Base-by-base conservation (phyloP, 2,797 vertebrate species). In the Agapornis canus region DNA sequence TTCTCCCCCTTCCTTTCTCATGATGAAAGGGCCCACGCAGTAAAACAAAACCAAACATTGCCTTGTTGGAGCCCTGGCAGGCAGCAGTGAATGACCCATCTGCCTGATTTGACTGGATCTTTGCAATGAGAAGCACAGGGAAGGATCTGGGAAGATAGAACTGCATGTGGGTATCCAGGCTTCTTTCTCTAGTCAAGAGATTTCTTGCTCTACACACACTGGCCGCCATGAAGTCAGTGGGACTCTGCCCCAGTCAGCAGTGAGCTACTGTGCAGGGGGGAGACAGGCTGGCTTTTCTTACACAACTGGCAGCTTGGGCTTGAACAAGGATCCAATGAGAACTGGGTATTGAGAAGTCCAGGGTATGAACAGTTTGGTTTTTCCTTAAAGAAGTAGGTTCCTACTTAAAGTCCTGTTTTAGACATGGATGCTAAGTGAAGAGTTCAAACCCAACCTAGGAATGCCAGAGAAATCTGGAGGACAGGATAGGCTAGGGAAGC, bases 191-290 rank as follows among this genome's bases (percentile, higher is more conserved):
- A 25, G 18, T 13, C 23, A 17, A 21, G 25, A 15, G 61, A 12
- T 26, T 48, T 60, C 29, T 42, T 4, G 5, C 9, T n/a, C 6
- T 9, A 1, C 0, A 5, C 7, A 3, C 0, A 1, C 40, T 18
- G 20, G 48, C 27, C 52, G 49, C 18, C 42, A n/a, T 9, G 4
- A 26, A 54, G 64, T 1, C 19, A 40, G 32, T n/a, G n/a, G n/a
- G 70, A 27, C 31, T 37, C 31, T 37, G 29, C 13, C 65, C 7
- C 27, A 6, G 31, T 5, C 27, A 12, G 27, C n/a, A 32, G 43
- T 3, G 17, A 56, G n/a, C 54, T 56, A 31, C 31, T 22, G 31
- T 32, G 14, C 14, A 20, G 37, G 9, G 32, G 10, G 26, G 23
- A 37, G 31, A 11, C 23, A 12, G 48, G 10, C 25, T 13, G 54